Conservation (phyloP, 2,888 invertebrate genomes). For the Marronus borbonicus region DNA sequence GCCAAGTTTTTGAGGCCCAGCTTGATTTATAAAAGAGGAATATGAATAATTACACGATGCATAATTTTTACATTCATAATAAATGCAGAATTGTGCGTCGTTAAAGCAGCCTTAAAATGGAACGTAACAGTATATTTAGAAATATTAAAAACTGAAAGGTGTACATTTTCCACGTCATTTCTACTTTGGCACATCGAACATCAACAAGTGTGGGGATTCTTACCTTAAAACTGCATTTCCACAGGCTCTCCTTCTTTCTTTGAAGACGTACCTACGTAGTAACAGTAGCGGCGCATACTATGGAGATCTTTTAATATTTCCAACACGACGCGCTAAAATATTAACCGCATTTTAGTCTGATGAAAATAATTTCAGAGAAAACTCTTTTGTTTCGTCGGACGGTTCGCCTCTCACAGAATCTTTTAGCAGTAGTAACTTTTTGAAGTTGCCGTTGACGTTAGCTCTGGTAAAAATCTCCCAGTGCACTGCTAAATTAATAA, state of each 20-base stretch:
- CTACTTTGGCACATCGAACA: no score
- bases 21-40: no score
- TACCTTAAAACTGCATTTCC: no score
- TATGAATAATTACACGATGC: no score
- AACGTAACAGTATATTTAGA: no score
- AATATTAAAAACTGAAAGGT: no score
- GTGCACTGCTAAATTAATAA: constrained; percentile 19
- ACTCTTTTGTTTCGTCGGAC: not conserved
- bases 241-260: not conserved
- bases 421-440: constrained; percentile 6
- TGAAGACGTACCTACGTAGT: not conserved
- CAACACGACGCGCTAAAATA: constrained; percentile 30
- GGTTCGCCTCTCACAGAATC: not conserved
- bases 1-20: no score
- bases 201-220: no score
- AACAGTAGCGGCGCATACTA: not conserved
- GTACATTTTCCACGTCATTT: no score
- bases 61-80: no score
- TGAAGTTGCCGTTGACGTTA: constrained; percentile 8
- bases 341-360: constrained; percentile 31
- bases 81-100: no score
- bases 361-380: constrained; percentile 39
- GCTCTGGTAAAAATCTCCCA: not conserved
- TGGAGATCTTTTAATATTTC: constrained; percentile 18
- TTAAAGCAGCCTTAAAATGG: no score